phyloP scores from a whole-genome alignment of 2,888 invertebrate genomes.

The Brachyptera risi region DNA sequence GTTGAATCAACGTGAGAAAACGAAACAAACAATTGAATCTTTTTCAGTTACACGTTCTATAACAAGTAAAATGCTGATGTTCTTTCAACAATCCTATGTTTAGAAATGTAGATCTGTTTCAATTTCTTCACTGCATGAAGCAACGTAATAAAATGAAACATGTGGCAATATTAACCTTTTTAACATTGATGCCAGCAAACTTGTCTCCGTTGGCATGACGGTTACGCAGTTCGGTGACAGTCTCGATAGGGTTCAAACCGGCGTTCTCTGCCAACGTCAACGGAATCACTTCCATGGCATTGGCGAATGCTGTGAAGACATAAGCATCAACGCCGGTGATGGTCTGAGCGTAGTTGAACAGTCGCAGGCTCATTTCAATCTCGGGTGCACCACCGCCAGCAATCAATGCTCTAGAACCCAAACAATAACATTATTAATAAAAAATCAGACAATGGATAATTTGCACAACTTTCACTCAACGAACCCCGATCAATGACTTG shows the following conservation, averaged over 20 bases:
- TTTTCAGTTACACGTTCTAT: too few species aligned
- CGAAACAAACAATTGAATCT: too few species aligned
- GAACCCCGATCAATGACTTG: too few species aligned
- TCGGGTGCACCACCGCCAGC: slow-evolving; percentile 98
- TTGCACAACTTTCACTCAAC: too few species aligned
- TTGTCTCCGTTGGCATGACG: slow-evolving; percentile 84
- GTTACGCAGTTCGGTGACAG: slow-evolving; percentile 94
- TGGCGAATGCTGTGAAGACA: slow-evolving; percentile 85
- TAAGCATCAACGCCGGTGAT: slow-evolving; percentile 92
- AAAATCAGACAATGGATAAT: too few species aligned
- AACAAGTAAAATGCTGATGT: too few species aligned
- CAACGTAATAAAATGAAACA: too few species aligned
- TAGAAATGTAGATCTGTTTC: too few species aligned
- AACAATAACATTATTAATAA: neutral
- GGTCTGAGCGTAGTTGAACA: slow-evolving; percentile 76
- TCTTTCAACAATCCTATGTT: too few species aligned
- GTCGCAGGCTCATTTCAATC: slow-evolving; percentile 83
- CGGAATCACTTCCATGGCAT: slow-evolving; percentile 92
- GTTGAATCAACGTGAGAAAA: too few species aligned
- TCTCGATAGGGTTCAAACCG: slow-evolving; percentile 88
- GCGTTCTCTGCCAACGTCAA: slow-evolving; percentile 90
- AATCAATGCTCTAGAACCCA: slow-evolving; percentile 64
- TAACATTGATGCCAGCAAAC: slow-evolving; percentile 92
- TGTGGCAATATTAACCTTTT: slow-evolving; percentile 59
- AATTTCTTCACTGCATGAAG: too few species aligned